Evolutionary conservation across 35 echinoderm and acorn worm species (phyloP).

Genomic region (Antedon bifida): DNA sequence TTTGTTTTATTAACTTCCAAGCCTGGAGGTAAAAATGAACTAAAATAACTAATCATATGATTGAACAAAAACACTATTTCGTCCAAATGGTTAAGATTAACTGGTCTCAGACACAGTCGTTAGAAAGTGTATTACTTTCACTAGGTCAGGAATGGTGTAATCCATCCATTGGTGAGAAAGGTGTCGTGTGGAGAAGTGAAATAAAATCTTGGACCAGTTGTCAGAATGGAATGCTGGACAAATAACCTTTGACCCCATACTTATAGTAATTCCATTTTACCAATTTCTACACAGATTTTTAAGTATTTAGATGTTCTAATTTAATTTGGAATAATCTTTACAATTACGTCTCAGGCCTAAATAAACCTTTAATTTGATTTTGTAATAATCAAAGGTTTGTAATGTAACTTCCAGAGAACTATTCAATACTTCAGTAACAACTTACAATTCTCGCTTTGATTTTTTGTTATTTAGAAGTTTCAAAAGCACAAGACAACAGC

Average conservation of each 20-base stretch:
- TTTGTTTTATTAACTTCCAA: not conserved
- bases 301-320: no score
- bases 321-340: no score
- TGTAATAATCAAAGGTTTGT: no score
- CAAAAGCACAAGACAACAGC: no score
- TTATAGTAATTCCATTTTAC: no score
- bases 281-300: no score
- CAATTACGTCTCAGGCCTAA: no score
- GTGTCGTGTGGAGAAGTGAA: not conserved
- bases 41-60: not conserved
- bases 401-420: no score
- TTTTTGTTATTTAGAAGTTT: no score
- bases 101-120: not conserved
- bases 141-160: not conserved
- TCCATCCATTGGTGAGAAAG: not conserved
- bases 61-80: not conserved
- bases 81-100: not conserved
- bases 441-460: no score
- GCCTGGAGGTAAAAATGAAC: not conserved
- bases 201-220: not conserved
- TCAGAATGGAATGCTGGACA: not conserved
- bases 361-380: no score
- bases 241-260: not conserved
- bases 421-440: no score
- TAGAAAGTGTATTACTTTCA: not conserved